A percentile compares a stretch with the other conserved stretches of the same genome.
Evolutionary conservation across 2,113 vertebrate genomes (phyloP).

Genomic region (Uria lomvia): DNA sequence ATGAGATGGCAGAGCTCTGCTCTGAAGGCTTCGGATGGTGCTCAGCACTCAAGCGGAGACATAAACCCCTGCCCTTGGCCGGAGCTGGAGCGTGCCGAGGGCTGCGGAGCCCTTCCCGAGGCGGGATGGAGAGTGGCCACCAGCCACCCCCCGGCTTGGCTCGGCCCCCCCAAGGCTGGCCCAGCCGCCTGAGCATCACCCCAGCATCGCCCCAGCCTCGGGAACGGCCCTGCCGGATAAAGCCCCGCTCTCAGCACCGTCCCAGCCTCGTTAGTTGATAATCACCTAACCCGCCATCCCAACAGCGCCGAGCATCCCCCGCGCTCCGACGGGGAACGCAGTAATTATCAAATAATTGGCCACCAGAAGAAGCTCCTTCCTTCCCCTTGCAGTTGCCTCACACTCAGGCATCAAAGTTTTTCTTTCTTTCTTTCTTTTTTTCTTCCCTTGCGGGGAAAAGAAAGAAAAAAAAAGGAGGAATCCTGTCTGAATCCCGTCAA

Average conservation of each 20-base stretch:
- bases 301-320: background rate
- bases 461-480: background rate
- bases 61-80: background rate
- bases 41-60: too few species aligned
- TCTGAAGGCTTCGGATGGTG: background rate
- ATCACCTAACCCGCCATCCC: background rate
- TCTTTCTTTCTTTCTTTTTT: background rate
- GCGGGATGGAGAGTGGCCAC: background rate
- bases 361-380: background rate
- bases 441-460: background rate
- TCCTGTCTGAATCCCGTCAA: background rate
- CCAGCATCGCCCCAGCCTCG: background rate
- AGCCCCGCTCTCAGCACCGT: background rate
- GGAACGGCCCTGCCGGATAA: background rate
- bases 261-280: background rate
- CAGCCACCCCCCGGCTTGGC: background rate
- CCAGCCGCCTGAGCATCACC: background rate
- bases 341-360: background rate
- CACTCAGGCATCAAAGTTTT: background rate
- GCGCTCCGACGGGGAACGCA: background rate
- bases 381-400: background rate
- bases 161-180: background rate
- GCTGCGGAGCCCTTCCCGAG: fast-evolving
- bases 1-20: fast-evolving
- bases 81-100: background rate